Evolutionary conservation across 2,113 vertebrate species (phyloP).

Genomic region (Takifugu bimaculatus): DNA sequence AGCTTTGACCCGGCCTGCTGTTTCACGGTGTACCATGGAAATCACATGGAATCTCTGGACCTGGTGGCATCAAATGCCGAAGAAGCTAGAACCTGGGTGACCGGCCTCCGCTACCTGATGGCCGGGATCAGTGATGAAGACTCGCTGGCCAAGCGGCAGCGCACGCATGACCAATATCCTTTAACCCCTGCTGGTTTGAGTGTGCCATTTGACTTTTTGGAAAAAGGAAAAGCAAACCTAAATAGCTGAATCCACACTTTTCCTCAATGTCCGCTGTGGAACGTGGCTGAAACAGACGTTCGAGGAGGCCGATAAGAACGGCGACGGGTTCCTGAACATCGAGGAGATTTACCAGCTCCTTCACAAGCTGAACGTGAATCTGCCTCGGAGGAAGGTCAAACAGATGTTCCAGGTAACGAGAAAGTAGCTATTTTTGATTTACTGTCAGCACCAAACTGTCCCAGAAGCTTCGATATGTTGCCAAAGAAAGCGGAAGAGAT

Average conservation of each 20-base stretch:
- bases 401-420: conserved; percentile 95
- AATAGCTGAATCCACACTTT: not conserved
- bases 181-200: conserved; percentile 10
- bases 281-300: conserved; percentile 98
- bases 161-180: conserved; percentile 98
- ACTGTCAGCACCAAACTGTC: not conserved
- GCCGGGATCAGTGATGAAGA: conserved; percentile 97
- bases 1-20: conserved; percentile 90
- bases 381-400: conserved; percentile 93
- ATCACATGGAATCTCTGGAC: conserved; percentile 94
- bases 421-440: not conserved
- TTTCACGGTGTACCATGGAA: conserved; percentile 95
- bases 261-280: conserved; percentile 74
- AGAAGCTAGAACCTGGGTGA: conserved; percentile 95
- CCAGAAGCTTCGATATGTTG: too few relatives aligned
- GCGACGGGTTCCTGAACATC: conserved; percentile 91
- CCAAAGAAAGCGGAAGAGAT: too few relatives aligned
- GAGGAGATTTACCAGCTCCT: conserved; percentile 96
- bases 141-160: conserved; percentile 89
- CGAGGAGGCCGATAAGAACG: conserved; percentile 95
- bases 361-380: conserved; percentile 95
- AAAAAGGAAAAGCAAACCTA: not conserved
- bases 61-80: conserved; percentile 91
- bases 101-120: conserved; percentile 93
- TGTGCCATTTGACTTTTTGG: not conserved